These are phyloP conservation scores for Atopsyche davidsoni DNA, from an alignment of 1,140 invertebrate genomes.

Conservation along the genomic window DNA sequence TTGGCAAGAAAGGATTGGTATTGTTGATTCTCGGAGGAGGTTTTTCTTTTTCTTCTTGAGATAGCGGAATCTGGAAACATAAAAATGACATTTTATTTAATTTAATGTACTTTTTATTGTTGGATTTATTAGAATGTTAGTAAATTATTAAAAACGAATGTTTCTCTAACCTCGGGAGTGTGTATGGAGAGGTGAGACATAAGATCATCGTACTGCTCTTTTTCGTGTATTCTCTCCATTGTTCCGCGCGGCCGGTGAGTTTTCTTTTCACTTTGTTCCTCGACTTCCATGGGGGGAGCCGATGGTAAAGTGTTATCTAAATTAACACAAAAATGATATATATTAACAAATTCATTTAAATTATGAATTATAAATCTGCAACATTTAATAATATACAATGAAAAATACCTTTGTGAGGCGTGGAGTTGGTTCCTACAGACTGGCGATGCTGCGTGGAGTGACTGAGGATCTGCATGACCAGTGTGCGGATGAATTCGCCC, in stretches of 20 bases:
- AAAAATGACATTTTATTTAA: no score
- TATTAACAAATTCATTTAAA: background rate
- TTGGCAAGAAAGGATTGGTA: constrained; percentile 29
- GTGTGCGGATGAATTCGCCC: constrained; percentile 72
- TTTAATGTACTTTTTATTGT: no score
- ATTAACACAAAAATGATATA: constrained; percentile 3
- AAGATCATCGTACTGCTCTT: constrained; percentile 36
- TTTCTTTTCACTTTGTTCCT: background rate
- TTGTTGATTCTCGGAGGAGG: constrained; percentile 14
- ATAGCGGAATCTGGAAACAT: constrained; percentile 8
- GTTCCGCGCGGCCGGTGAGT: constrained; percentile 28
- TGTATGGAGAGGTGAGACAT: constrained; percentile 29
- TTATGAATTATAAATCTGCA: background rate
- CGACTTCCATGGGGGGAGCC: constrained; percentile 20
- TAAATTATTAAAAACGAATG: no score
- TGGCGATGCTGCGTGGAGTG: constrained; percentile 45
- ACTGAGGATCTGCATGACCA: constrained; percentile 74
- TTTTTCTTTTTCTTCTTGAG: constrained; percentile 9
- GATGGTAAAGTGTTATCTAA: constrained; percentile 16
- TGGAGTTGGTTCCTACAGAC: constrained; percentile 6
- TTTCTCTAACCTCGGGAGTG: no score
- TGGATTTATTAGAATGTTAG: no score
- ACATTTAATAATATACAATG: no score
- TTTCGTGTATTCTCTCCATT: constrained; percentile 38
- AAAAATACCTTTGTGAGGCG: constrained; percentile 4